Base-by-base conservation (phyloP, 2,113 vertebrate species). In the Upupa epops region DNA sequence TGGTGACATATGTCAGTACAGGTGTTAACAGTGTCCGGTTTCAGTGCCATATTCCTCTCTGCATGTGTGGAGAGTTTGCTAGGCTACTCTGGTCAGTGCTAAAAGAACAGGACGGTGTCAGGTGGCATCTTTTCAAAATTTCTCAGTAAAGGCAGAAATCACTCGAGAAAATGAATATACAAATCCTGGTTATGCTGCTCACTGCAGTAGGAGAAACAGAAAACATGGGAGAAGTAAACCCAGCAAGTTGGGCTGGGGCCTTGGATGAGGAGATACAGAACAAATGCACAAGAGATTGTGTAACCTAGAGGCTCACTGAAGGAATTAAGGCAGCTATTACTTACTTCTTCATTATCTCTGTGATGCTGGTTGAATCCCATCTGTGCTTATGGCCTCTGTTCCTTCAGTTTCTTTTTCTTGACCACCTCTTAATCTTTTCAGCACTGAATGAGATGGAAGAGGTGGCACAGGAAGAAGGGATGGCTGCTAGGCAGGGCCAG, bases 361-460 rank as follows among this genome's bases (percentile, higher is more conserved):
- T 52, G 6, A 22, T 86, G 32, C 24, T 0, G 1, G 31, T n/a
- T 84, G 74, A 72, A 64, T 63, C 66, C 13, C 15, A 75, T 3
- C 21, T 73, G 10, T 21, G 32, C 37, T 51, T 69, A n/a, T 29
- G 71, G 26, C 19, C 54, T 90, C 14, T 80, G 18, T 34, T 79
- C 3, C 4, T 86, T 78, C n/a, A 82, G 4, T 64, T 90, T 75
- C 21, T 31, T 56, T 1, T 72, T 42, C 18, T 68, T 92, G 54
- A 92, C 21, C 19, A 54, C 81, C 21, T 66, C 69, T 92, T 70
- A 25, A 86, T 92, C 82, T 96, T 92, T 94, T 45, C 93, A 99
- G 98, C 98, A 76, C 91, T 98, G 61, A 97, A 98, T 83, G 98
- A 98, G 34, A 98, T 99, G 91, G 99, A 99, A 83, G 98, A 98